phyloP scores from a whole-genome alignment of 2,888 invertebrate genomes.

The Polyommatus iphigenia region DNA sequence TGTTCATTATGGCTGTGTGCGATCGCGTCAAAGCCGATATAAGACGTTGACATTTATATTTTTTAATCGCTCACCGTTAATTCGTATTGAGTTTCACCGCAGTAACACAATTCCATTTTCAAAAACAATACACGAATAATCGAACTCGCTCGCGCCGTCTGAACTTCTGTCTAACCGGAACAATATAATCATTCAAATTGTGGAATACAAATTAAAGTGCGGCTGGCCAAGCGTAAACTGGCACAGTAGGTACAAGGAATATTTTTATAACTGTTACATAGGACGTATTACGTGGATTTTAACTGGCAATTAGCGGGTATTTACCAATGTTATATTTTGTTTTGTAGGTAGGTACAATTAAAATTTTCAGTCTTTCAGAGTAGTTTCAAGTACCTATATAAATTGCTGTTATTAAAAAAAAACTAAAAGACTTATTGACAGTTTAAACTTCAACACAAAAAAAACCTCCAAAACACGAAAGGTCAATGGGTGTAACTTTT shows the following conservation, averaged over 20 bases:
- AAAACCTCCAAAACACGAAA: background rate
- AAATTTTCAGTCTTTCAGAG: too few species aligned
- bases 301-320: background rate
- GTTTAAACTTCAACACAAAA: too few species aligned
- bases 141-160: conserved; percentile 49
- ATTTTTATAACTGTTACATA: background rate
- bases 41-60: conserved; percentile 48
- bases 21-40: conserved; percentile 29
- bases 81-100: conserved; percentile 76
- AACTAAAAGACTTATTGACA: too few species aligned
- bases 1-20: conserved; percentile 14
- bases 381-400: too few species aligned
- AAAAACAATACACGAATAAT: conserved; percentile 54
- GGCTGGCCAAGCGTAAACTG: conserved; percentile 37
- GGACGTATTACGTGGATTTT: background rate
- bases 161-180: conserved; percentile 46
- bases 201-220: conserved; percentile 48
- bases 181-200: conserved; percentile 51
- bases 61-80: conserved; percentile 68
- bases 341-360: background rate
- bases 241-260: conserved; percentile 6
- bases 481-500: conserved; percentile 17
- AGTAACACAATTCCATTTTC: conserved; percentile 51
- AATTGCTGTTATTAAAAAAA: too few species aligned
- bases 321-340: background rate